Evolutionary conservation across 2,113 vertebrate species (phyloP).

Genomic region (Dicrurus megarhynchus): DNA sequence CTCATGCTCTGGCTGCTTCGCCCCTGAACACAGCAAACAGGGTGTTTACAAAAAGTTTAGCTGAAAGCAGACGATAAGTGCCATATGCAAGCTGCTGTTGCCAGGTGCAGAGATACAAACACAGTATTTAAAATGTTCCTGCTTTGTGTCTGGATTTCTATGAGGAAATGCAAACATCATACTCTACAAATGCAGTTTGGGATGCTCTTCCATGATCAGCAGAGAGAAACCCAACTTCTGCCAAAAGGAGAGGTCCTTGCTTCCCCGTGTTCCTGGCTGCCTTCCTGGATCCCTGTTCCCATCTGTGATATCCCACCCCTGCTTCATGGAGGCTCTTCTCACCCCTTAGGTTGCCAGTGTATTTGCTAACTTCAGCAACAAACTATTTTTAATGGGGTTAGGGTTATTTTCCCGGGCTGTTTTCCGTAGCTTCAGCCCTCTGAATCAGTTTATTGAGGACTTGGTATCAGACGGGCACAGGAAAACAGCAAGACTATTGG

Average conservation of each 20-base stretch:
- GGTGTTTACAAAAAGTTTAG: neutral
- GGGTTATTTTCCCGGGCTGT: neutral
- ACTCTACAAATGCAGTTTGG: rapidly evolving
- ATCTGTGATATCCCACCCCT: neutral
- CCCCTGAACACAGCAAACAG: neutral
- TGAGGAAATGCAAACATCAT: neutral
- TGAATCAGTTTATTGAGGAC: neutral
- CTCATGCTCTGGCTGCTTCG: rapidly evolving
- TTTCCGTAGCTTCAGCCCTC: neutral
- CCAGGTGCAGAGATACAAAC: neutral
- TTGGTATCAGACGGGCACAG: neutral
- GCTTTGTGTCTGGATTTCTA: neutral
- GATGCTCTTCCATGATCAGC: neutral
- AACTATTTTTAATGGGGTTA: rapidly evolving
- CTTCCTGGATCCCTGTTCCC: neutral
- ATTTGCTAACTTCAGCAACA: neutral
- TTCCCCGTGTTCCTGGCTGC: rapidly evolving
- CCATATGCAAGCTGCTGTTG: neutral
- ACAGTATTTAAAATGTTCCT: neutral
- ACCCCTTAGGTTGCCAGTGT: neutral
- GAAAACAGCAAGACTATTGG: neutral
- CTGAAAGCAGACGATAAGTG: neutral
- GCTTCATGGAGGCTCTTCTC: neutral
- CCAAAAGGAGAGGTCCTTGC: neutral
- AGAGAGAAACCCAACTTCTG: neutral